Percentiles rank a stretch among this genome's conserved stretches.
These are phyloP conservation scores for Metopolophium dirhodum DNA, from an alignment of 1,140 invertebrate genomes.

Conservation along the genomic window DNA sequence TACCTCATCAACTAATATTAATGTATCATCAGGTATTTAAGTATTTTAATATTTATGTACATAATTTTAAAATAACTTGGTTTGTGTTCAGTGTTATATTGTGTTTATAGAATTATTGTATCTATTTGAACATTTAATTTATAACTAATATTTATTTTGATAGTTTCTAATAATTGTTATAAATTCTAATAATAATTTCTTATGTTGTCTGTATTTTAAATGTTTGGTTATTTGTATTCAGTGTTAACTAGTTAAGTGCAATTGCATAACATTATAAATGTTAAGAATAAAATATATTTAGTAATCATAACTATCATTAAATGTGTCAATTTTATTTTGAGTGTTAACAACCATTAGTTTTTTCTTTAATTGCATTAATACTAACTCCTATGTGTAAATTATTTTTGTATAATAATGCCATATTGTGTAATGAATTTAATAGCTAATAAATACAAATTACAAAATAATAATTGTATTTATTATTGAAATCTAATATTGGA, in stretches of 20 bases:
- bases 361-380: background rate
- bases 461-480: too few species aligned
- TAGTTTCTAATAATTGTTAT: background rate
- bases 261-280: background rate
- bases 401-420: background rate
- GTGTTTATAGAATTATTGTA: constrained; percentile 1
- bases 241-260: background rate
- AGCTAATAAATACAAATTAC: background rate
- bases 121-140: background rate
- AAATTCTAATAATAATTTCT: too few species aligned
- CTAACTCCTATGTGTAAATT: background rate
- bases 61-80: background rate
- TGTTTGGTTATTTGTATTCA: too few species aligned
- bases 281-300: background rate
- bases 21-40: constrained; percentile 17
- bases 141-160: constrained; percentile 22
- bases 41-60: background rate
- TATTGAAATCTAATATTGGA: too few species aligned
- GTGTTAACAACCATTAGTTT: constrained; percentile 5
- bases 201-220: too few species aligned
- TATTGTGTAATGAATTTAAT: background rate
- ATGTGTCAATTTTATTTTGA: background rate
- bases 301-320: background rate
- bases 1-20: background rate
- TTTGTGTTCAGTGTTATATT: background rate